These are phyloP conservation scores for Tragulus kanchil DNA, from an alignment of 2,113 vertebrate genomes.

Conservation along the genomic window DNA sequence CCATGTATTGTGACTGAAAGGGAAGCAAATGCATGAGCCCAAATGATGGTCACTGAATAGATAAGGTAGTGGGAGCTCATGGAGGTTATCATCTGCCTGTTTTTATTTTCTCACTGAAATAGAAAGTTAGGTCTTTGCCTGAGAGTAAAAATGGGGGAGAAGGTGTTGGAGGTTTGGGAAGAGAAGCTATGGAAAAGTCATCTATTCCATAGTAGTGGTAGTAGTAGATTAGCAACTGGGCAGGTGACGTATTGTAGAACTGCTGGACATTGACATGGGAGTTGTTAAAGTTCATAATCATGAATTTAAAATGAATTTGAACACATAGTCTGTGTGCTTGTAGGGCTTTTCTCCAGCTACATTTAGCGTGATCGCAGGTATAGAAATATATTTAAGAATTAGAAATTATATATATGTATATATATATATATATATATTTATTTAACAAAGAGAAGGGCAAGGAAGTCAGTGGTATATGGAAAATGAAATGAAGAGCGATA, in stretches of 20 bases:
- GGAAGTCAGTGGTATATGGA: background rate
- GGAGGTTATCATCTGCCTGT: background rate
- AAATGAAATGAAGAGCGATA: background rate
- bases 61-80: background rate
- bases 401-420: background rate
- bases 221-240: background rate
- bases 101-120: background rate
- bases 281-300: background rate
- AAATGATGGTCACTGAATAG: background rate
- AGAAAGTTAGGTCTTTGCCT: background rate
- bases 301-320: conserved; percentile 22
- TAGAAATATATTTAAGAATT: background rate
- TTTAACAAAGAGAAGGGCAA: background rate
- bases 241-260: background rate
- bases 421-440: background rate
- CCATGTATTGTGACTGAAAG: background rate
- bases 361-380: background rate
- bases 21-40: background rate
- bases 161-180: background rate
- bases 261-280: background rate
- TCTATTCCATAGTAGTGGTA: background rate
- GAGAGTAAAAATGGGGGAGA: background rate
- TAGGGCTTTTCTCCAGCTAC: background rate
- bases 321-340: background rate
- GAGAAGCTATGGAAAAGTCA: conserved; percentile 7